These are phyloP conservation scores for Orchestes rusci DNA, from an alignment of 2,888 invertebrate genomes.

Conservation along the genomic window DNA sequence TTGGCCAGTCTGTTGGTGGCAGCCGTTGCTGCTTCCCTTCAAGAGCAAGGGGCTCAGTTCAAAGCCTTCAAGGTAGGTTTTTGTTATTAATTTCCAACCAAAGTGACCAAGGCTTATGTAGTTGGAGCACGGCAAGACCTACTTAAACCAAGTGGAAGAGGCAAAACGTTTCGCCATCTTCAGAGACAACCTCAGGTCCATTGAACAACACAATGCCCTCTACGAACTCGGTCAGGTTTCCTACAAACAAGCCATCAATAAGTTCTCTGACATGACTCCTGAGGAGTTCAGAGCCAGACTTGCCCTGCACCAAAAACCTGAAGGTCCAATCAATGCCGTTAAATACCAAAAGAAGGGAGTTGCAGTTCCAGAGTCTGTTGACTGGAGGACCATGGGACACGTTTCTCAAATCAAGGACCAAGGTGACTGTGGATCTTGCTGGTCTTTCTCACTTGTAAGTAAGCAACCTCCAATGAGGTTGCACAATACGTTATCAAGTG, in stretches of 20 bases:
- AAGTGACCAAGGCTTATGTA: no score
- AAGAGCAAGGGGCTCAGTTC: conserved; percentile 8
- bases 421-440: conserved; percentile 29
- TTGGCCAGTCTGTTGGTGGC: conserved; percentile 19
- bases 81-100: not conserved
- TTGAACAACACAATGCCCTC: conserved; percentile 25
- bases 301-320: conserved; percentile 7
- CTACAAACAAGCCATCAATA: conserved; percentile 20
- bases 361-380: conserved; percentile 21
- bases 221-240: conserved; percentile 18
- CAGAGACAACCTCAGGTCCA: conserved; percentile 16
- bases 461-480: not conserved
- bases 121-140: conserved; percentile 16
- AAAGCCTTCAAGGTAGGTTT: conserved; percentile 17
- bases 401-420: conserved; percentile 29
- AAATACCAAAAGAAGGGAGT: conserved; percentile 8
- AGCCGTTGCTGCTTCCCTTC: conserved; percentile 10
- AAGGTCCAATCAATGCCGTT: not conserved
- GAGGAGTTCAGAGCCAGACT: conserved; percentile 24
- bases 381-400: conserved; percentile 29
- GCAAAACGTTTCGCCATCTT: conserved; percentile 22
- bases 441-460: conserved; percentile 28
- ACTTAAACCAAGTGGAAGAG: conserved; percentile 24
- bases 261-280: conserved; percentile 26
- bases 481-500: no score